Percentiles rank a stretch among this genome's conserved stretches.
Conservation (phyloP, 2,797 vertebrate genomes). For the Halcyon chelicuti region DNA sequence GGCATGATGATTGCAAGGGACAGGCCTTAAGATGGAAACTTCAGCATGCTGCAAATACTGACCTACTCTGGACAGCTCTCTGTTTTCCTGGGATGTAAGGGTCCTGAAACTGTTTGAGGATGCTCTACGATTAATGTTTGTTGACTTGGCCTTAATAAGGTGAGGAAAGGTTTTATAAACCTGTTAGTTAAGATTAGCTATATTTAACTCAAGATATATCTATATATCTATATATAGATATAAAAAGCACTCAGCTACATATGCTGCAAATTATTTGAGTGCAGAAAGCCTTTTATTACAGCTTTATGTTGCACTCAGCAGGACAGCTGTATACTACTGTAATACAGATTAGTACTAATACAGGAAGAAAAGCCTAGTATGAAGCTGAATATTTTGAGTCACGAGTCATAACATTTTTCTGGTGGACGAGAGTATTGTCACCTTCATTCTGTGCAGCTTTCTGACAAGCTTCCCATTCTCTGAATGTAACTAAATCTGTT, state of each 20-base stretch:
- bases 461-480: not conserved
- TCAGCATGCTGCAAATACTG: not conserved
- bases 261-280: not conserved
- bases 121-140: not conserved
- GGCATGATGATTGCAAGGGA: not conserved
- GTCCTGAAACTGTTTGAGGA: not conserved
- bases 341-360: not conserved
- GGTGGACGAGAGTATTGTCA: not conserved
- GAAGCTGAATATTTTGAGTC: not conserved
- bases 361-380: not conserved
- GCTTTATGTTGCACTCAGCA: not conserved
- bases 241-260: not conserved
- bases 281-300: not conserved
- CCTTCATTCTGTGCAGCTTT: not conserved
- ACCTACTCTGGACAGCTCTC: not conserved
- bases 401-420: not conserved
- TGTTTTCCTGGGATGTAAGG: not conserved
- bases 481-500: not conserved
- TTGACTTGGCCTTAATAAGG: not conserved
- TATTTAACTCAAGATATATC: not conserved
- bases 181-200: not conserved
- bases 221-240: too few relatives aligned
- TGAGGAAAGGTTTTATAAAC: not conserved
- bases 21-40: not conserved
- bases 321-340: not conserved